These are phyloP conservation scores for Pteria penguin DNA, from an alignment of 2,888 invertebrate genomes.

Conservation along the genomic window DNA sequence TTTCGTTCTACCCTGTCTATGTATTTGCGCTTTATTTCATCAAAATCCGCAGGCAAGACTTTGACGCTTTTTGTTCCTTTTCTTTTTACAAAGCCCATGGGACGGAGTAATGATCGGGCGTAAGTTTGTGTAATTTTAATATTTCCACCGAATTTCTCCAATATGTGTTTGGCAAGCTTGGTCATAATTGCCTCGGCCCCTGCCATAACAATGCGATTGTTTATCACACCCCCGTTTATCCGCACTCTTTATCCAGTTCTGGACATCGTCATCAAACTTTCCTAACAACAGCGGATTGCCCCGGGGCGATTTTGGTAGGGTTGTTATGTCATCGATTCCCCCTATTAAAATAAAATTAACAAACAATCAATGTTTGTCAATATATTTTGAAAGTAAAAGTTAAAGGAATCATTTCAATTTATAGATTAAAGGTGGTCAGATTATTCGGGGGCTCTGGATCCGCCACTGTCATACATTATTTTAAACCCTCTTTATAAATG, in stretches of 20 bases:
- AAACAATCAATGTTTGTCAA: too few relatives aligned
- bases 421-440: too few relatives aligned
- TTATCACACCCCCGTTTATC: neutral
- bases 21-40: conserved; percentile 28
- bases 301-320: neutral
- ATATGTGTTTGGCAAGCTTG: conserved; percentile 25
- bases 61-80: conserved; percentile 50
- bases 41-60: conserved; percentile 44
- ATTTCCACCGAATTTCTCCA: conserved; percentile 37
- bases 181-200: conserved; percentile 28
- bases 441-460: too few relatives aligned
- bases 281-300: conserved; percentile 15
- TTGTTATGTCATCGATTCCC: too few relatives aligned
- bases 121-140: conserved; percentile 30
- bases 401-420: too few relatives aligned
- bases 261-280: neutral
- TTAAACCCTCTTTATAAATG: too few relatives aligned
- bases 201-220: conserved; percentile 20
- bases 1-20: conserved; percentile 22
- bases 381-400: too few relatives aligned
- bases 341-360: too few relatives aligned
- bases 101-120: conserved; percentile 33
- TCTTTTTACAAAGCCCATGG: conserved; percentile 47
- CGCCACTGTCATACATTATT: too few relatives aligned
- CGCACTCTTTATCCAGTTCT: conserved; percentile 7